Base-by-base conservation (phyloP, 2,888 invertebrate species). In the Drosophila fulvimacula region DNA sequence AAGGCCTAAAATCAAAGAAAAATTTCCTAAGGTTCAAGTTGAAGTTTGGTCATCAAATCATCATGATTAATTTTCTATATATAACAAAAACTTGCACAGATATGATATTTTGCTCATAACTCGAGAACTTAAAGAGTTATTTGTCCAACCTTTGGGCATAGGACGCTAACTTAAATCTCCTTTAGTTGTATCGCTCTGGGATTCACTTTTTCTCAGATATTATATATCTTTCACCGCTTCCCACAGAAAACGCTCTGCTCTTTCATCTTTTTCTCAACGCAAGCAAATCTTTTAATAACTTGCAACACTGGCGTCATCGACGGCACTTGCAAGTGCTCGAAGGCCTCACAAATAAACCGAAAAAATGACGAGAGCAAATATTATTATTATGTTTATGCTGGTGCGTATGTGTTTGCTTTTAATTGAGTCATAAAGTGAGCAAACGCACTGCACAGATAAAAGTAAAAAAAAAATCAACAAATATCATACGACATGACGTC, bases 401-500 rank as follows among this genome's bases (percentile, higher is more conserved):
- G 38, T 32, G n/a, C 32, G 44, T 58, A 64, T 69, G 62, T 72
- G 69, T 32, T 68, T 46, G 46, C 27, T 73, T 76, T 79, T 60
- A 76, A 87, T 87, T 82, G 82, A 82, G 67, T 87, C 82, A 82
- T 84, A 79, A 82, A 84, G 57, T 41, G 49, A 59, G 46, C 64
- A 62, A 39, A 53, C 53, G 34, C n/a, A 46, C 52, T 61, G 44
- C 39, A 42, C 39, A 51, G 81, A 81, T 77, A 62, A 81, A 81
- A 69, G 73, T 38, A 21, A 64, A 75, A 69, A 74, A 49, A 62
- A 68, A 49, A 32, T 24, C 15, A 15, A 55, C 65, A 58, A n/a
- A 51, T 9, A 27, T 38, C 36, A 24, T 41, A 24, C 57, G 74
- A 53, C 44, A 21, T 68, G 49, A 65, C 61, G 67, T 65, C 62